Evolutionary conservation across 2,888 invertebrate genomes (phyloP), one percentile per base, ranked within the genome.

Genomic region (Tethea ocularis): DNA sequence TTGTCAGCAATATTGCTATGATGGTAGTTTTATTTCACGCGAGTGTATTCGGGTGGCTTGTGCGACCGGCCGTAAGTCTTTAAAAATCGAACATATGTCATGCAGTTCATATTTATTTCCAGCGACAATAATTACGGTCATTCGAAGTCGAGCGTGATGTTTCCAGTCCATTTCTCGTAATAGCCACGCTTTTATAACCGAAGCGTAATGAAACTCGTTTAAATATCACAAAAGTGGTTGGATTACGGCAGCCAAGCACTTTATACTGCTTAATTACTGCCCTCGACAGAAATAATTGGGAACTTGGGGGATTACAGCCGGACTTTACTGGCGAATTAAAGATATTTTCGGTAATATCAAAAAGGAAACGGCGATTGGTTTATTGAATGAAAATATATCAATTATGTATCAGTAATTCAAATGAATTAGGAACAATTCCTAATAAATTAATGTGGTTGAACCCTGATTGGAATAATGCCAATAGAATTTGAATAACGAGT

Each of bases 141-240:
- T 84, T 89, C 80, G 80, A 84, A 84, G 81, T 84, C 83, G 79
- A 87, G 83, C 88, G 88, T 87, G 85, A 88, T 87, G 86, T 89
- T 91, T 91, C 89, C 88, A 89, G 88, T 86, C 86, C 87, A 91
- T 91, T 91, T 87, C 85, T 87, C 84, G 86, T 88, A 88, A 89
- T 87, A 88, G 85, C 86, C 68, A 81, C 75, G 85, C 87, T 91
- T 91, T 91, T 89, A 90, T 86, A 90, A 86, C 87, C 87, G 81
- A 89, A 89, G 80, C 90, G 88, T 90, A 89, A 91, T 91, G 87
- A 89, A 91, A 90, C 88, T 87, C 89, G 86, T 89, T 92, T 91
- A 89, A 91, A 91, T 89, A 91, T 90, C 86, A 88, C 91, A 88
- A 88, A 90, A 91, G 89, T 91, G 90, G 89, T 86, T 78, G 86